A percentile compares a stretch with the other conserved stretches of the same genome.
Conservation (phyloP, 2,888 invertebrate genomes). For the Fragum whitleyi region DNA sequence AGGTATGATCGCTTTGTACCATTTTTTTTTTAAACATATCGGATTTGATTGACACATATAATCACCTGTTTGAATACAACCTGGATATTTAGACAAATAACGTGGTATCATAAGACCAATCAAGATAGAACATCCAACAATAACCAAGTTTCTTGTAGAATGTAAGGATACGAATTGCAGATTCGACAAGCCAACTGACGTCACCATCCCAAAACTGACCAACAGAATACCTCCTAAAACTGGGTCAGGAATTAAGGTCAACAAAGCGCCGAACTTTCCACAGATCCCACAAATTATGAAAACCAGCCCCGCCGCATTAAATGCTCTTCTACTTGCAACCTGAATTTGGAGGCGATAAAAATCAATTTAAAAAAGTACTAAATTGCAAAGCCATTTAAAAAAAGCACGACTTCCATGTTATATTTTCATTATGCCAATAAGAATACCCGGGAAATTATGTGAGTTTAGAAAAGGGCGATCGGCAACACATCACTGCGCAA, state of each 20-base stretch:
- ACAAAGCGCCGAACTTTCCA: constrained; percentile 86
- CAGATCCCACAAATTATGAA: constrained; percentile 85
- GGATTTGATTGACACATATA: no score
- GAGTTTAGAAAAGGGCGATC: no score
- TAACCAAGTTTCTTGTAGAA: constrained; percentile 93
- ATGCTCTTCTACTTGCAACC: constrained; percentile 86
- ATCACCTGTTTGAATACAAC: constrained; percentile 78
- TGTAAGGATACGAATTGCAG: constrained; percentile 89
- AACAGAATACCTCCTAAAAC: constrained; percentile 85
- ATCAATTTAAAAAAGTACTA: neutral
- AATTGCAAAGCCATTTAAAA: neutral
- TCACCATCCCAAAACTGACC: constrained; percentile 83
- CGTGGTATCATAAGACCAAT: constrained; percentile 89
- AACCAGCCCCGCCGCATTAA: constrained; percentile 84
- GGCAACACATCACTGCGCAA: no score
- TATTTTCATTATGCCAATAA: no score
- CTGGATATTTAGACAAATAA: constrained; percentile 72
- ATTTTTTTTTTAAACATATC: no score
- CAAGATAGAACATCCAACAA: constrained; percentile 94
- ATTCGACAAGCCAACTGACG: constrained; percentile 80
- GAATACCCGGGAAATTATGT: no score
- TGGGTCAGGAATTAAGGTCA: constrained; percentile 86
- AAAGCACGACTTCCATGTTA: no score
- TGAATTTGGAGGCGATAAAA: no score
- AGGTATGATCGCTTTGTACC: no score